A percentile compares a stretch with the other conserved stretches of the same genome.
These are phyloP conservation scores for Camelus dromedarius DNA, from an alignment of 2,113 vertebrate genomes.

Conservation along the genomic window DNA sequence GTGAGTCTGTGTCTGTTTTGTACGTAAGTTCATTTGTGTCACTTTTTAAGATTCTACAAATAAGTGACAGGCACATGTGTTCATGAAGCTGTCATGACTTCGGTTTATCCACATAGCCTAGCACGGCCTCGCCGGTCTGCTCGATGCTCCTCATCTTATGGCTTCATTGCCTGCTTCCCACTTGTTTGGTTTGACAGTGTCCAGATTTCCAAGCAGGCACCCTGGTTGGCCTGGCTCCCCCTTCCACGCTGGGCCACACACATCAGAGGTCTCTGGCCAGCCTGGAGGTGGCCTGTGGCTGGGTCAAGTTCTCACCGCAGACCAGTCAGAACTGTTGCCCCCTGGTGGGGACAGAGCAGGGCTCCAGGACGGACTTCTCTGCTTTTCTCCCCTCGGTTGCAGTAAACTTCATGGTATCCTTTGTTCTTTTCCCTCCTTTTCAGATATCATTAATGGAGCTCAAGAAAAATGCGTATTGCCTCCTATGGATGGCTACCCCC, in stretches of 20 bases:
- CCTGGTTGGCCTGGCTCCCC: background rate
- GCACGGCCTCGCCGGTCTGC: background rate
- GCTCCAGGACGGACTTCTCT: background rate
- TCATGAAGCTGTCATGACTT: background rate
- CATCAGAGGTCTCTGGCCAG: background rate
- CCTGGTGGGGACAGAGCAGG: background rate
- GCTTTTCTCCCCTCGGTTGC: background rate
- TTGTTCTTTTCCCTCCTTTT: slow-evolving; percentile 67
- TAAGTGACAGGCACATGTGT: background rate
- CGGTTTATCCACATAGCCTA: background rate
- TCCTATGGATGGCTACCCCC: slow-evolving; percentile 97
- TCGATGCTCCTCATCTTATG: background rate
- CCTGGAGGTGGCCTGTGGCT: background rate
- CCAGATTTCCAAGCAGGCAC: background rate
- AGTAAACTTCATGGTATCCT: slow-evolving; percentile 40
- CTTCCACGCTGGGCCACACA: background rate
- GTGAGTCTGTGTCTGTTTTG: background rate
- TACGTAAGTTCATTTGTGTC: background rate
- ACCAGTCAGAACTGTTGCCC: background rate
- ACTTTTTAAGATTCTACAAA: fast-evolving
- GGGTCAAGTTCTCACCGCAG: background rate
- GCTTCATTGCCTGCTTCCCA: background rate
- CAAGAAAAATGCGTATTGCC: slow-evolving; percentile 99
- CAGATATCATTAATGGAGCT: slow-evolving; percentile 98
- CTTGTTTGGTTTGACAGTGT: background rate